A percentile compares a stretch with the other conserved stretches of the same genome.
These are phyloP conservation scores for Luffia ferchaultella DNA, from an alignment of 2,888 invertebrate species.

Conservation along the genomic window DNA sequence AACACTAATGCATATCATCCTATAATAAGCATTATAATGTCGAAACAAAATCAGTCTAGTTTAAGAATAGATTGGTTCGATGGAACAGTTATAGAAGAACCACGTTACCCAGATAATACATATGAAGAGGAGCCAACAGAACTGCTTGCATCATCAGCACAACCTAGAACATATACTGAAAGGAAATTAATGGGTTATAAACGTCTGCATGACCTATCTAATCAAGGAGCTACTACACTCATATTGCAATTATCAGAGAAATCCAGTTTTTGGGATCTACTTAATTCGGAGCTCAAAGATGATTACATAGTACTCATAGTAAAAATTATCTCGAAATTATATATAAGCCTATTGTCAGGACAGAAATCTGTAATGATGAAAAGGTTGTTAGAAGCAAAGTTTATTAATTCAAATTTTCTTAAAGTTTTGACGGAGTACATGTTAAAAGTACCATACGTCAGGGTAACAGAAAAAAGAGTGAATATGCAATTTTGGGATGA, in stretches of 20 bases:
- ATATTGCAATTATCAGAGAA: constrained; percentile 45
- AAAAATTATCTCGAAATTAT: constrained; percentile 43
- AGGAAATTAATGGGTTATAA: constrained; percentile 55
- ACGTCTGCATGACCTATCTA: constrained; percentile 42
- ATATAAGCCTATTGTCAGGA: constrained; percentile 30
- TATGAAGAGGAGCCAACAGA: constrained; percentile 28
- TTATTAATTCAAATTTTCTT: constrained; percentile 38
- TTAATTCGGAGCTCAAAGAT: constrained; percentile 43
- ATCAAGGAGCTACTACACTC: constrained; percentile 39
- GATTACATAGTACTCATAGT: constrained; percentile 56
- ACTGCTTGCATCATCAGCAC: no score
- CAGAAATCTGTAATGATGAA: constrained; percentile 37
- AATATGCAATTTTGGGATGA: constrained; percentile 53
- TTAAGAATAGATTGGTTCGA: constrained; percentile 59
- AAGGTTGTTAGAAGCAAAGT: constrained; percentile 29
- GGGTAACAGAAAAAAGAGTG: constrained; percentile 41
- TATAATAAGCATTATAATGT: no score
- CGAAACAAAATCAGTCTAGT: constrained; percentile 31
- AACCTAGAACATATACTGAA: constrained; percentile 26
- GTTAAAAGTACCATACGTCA: constrained; percentile 32
- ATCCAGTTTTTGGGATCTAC: constrained; percentile 50
- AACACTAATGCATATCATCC: no score
- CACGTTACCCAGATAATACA: constrained; percentile 8
- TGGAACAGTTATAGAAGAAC: constrained; percentile 44
- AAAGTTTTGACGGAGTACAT: constrained; percentile 35